Evolutionary conservation across 2,113 vertebrate genomes (phyloP), one percentile per base, ranked within the genome.

Genomic region (Lagopus muta): DNA sequence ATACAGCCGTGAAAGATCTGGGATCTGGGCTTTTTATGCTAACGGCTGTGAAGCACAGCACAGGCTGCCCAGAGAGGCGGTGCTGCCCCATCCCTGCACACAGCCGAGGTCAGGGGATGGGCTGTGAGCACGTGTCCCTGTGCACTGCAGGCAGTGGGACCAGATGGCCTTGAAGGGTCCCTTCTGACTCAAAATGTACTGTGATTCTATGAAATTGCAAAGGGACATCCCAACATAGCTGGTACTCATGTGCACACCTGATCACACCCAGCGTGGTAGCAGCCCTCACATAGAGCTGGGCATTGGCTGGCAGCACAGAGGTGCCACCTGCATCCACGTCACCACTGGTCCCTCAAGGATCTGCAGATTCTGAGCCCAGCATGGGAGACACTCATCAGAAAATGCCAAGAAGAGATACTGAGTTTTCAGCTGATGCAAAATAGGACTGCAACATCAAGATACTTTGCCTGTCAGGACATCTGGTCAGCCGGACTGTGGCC

Each of bases 261-360:
- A 11, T 36, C 52, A 14, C 11, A 36, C 6, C 21, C 30, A 8
- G 28, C 3, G 1, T 7, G 5, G 4, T 16, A 38, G 16, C 34
- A 21, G 21, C 25, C 5, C 52, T 36, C n/a, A 34, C 6, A 30
- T 40, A 32, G 36, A 72, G 17, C 28, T 36, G 54, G 28, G 22
- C 1, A 0, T 30, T 10, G 54, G 16, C 17, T 28, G 30, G 55
- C 55, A 19, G 34, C 24, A 16, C 60, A 38, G 22, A 62, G 13
- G 10, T 16, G 50, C 20, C 7, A 32, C 36, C 70, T 34, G 3
- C 7, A 7, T 36, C 14, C n/a, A 12, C 13, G n/a, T 58, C 48
- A 20, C 21, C 0, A 1, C 16, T 12, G 28, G 21, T 34, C 42
- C 8, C 10, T 18, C 2, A 13, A n/a, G 16, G 27, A 10, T 52